phyloP scores from a whole-genome alignment of 92 coral and sea anemone genomes.

The Actinostola sp. region DNA sequence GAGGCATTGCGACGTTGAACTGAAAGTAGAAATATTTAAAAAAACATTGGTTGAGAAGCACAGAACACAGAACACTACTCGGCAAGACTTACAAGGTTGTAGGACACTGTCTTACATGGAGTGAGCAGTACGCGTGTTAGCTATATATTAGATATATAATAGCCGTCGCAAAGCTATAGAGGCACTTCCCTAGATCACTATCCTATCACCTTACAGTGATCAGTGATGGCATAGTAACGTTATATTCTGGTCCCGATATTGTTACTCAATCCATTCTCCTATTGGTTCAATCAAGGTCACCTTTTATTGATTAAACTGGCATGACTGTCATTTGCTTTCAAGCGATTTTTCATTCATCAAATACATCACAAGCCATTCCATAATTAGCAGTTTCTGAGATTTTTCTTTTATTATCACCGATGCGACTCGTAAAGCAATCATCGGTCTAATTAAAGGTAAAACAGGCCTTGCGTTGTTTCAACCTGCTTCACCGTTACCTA shows the following conservation, averaged over 20 bases:
- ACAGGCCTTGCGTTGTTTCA: conserved; percentile 25
- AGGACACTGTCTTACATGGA: too few species aligned
- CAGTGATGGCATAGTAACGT: too few species aligned
- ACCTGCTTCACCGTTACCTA: conserved; percentile 15
- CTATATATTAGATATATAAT: too few species aligned
- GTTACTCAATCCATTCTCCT: not conserved
- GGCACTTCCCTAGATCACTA: too few species aligned
- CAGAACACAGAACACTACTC: too few species aligned
- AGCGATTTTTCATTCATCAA: conserved; percentile 63
- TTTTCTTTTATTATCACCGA: conserved; percentile 56
- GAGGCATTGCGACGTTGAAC: conserved; percentile 41
- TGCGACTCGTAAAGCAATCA: conserved; percentile 31
- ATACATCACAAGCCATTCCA: conserved; percentile 64
- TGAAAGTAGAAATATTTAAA: not conserved
- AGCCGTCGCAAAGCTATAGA: too few species aligned
- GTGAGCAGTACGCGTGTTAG: too few species aligned
- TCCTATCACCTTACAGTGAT: too few species aligned
- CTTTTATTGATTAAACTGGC: not conserved
- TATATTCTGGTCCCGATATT: too few species aligned
- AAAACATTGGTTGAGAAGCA: too few species aligned
- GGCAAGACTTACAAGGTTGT: too few species aligned
- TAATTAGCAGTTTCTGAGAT: conserved; percentile 65
- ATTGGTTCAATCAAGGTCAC: conserved; percentile 45
- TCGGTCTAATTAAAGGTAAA: conserved; percentile 51
- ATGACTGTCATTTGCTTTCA: too few species aligned